These are phyloP conservation scores for Aptenodytes forsteri DNA, from an alignment of 2,113 vertebrate species.

Conservation along the genomic window DNA sequence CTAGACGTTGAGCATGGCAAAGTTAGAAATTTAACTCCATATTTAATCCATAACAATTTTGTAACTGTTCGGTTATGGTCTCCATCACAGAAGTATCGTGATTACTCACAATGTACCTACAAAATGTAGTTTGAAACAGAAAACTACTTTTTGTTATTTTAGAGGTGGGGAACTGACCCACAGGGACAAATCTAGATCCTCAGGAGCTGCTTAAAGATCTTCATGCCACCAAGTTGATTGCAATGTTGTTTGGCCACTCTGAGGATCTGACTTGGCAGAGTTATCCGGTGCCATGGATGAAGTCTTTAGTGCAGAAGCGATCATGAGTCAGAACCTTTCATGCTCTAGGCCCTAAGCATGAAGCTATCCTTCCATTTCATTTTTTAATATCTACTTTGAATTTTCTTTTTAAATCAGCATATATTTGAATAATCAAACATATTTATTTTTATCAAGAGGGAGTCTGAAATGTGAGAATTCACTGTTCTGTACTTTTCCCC, in stretches of 20 bases:
- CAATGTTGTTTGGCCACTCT: background rate
- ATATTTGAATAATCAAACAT: constrained; percentile 30
- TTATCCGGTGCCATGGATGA: background rate
- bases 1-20: background rate
- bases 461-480: constrained; percentile 25
- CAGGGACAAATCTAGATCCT: background rate
- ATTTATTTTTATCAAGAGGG: constrained; percentile 32
- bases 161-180: background rate
- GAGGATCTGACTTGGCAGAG: background rate
- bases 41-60: fast-evolving
- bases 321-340: background rate
- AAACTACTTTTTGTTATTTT: background rate
- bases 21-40: background rate
- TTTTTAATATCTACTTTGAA: background rate
- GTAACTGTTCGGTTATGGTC: background rate
- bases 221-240: background rate
- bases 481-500: background rate
- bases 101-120: background rate
- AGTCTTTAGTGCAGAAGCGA: background rate
- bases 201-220: background rate
- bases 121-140: background rate
- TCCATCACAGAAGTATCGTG: background rate
- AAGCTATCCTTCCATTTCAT: background rate
- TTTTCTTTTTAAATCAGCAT: constrained; percentile 25
- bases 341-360: background rate